Evolutionary conservation across 2,113 vertebrate species (phyloP).

Genomic region (Oncorhynchus mykiss): DNA sequence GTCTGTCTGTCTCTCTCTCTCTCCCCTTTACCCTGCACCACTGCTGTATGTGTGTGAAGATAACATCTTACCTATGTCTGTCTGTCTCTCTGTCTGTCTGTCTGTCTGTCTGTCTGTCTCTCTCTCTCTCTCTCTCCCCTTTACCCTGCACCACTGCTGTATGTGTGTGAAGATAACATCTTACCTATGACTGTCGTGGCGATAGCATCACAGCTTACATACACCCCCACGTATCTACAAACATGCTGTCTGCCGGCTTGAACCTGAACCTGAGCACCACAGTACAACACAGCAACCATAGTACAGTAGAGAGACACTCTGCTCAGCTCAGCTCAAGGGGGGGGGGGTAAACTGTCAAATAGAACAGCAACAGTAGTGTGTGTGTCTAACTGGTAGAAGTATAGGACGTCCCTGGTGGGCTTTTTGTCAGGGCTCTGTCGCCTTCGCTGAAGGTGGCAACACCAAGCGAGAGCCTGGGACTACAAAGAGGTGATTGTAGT

Average conservation of each 20-base stretch:
- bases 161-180: not conserved
- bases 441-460: not conserved
- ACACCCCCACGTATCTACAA: not conserved
- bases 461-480: constrained; percentile 1
- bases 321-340: too few relatives aligned
- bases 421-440: not conserved
- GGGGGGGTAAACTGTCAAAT: too few relatives aligned
- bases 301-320: not conserved
- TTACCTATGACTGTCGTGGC: not conserved
- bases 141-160: not conserved
- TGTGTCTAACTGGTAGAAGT: too few relatives aligned
- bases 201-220: constrained; percentile 13
- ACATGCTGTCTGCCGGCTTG: not conserved
- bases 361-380: too few relatives aligned
- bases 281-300: not conserved
- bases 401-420: too few relatives aligned
- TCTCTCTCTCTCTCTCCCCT: not conserved
- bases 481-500: constrained; percentile 34
- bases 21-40: too few relatives aligned
- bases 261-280: not conserved
- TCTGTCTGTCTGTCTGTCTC: too few relatives aligned
- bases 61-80: too few relatives aligned
- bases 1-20: too few relatives aligned
- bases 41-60: too few relatives aligned
- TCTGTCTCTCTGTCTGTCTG: too few relatives aligned